phyloP scores from a whole-genome alignment of 2,888 invertebrate genomes.

The Drosophila mercatorum region DNA sequence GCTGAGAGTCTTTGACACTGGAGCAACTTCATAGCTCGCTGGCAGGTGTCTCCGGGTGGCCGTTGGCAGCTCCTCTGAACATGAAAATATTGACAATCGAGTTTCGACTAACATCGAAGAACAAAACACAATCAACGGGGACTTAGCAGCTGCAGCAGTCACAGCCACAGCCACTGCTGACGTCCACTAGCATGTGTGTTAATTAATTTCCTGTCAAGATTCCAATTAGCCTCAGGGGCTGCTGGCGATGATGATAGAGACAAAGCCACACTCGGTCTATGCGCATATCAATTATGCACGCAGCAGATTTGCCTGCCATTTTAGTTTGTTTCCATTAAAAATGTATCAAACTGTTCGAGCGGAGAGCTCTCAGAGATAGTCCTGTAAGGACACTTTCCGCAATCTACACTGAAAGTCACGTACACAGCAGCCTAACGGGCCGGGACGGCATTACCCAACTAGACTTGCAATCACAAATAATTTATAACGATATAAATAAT shows the following conservation, averaged over 20 bases:
- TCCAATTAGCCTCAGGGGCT: conserved; percentile 10
- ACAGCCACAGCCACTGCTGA: not conserved
- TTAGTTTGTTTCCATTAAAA: conserved; percentile 55
- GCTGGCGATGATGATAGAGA: conserved; percentile 5
- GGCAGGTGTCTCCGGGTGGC: conserved; percentile 28
- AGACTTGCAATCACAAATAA: not conserved
- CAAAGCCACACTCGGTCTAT: conserved; percentile 17
- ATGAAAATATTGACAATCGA: conserved; percentile 7
- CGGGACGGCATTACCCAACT: not conserved
- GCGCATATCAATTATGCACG: conserved; percentile 62
- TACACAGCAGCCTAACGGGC: conserved; percentile 17
- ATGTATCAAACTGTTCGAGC: conserved; percentile 36
- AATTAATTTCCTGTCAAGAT: conserved; percentile 51
- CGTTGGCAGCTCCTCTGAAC: conserved; percentile 23
- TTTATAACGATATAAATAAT: not conserved
- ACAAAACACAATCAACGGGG: conserved; percentile 14
- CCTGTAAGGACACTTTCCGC: conserved; percentile 1
- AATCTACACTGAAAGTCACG: conserved; percentile 25
- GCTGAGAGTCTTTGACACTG: conserved; percentile 54
- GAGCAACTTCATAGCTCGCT: conserved; percentile 16
- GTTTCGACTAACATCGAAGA: not conserved
- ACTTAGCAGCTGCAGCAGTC: not conserved
- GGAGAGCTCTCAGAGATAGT: not conserved
- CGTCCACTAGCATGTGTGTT: conserved; percentile 33
- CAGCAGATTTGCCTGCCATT: conserved; percentile 46